phyloP scores from a whole-genome alignment of 1,140 invertebrate species.

The Drosophila funebris region DNA sequence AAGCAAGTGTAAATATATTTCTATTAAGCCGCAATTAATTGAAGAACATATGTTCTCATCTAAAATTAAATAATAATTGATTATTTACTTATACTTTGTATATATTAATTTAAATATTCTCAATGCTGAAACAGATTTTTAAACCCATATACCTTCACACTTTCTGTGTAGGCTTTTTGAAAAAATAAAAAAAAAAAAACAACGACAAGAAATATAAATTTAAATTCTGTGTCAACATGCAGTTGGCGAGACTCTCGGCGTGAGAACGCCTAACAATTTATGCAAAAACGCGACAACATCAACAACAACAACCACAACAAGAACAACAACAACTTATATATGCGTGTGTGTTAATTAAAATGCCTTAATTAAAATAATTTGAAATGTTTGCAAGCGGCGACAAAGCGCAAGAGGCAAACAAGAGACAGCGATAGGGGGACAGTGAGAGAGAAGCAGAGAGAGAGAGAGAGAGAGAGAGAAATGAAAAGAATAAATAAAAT shows the following conservation, averaged over 20 bases:
- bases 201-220: conserved; percentile 73
- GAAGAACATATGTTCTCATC: too few relatives aligned
- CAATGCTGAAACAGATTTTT: too few relatives aligned
- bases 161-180: conserved; percentile 1
- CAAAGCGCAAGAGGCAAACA: conserved; percentile 37
- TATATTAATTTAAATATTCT: too few relatives aligned
- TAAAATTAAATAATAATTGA: too few relatives aligned
- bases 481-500: conserved; percentile 25
- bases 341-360: conserved; percentile 73
- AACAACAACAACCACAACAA: conserved; percentile 17
- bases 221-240: conserved; percentile 77
- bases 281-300: conserved; percentile 49
- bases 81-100: too few relatives aligned
- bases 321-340: conserved; percentile 4
- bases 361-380: conserved; percentile 78
- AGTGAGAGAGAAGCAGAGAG: not conserved
- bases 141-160: conserved; percentile 21
- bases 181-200: conserved; percentile 43
- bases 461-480: conserved; percentile 7
- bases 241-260: not conserved
- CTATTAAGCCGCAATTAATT: too few relatives aligned
- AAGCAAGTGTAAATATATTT: too few relatives aligned
- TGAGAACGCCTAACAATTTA: conserved; percentile 53
- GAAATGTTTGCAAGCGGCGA: conserved; percentile 54
- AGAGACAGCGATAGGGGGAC: not conserved